A percentile compares a stretch with the other conserved stretches of the same genome.
Conservation (phyloP, 2,797 vertebrate genomes). For the Heterohyrax brucei region DNA sequence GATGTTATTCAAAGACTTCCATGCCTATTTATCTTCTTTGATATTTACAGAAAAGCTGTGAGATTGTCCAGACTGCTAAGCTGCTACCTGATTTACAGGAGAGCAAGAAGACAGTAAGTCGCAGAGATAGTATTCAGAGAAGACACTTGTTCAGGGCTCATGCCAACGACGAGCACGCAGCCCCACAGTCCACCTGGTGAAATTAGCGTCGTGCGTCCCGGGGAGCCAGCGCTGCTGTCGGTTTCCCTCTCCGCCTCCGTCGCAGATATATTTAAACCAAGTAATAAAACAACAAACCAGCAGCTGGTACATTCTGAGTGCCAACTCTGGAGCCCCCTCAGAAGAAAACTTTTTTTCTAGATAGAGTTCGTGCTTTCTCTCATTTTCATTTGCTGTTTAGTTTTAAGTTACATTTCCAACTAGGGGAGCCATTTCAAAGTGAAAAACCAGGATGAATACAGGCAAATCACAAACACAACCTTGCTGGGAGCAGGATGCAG, state of each 20-base stretch:
- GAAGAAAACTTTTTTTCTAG: slow-evolving; percentile 84
- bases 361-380: slow-evolving; percentile 55
- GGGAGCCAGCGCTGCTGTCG: slow-evolving; percentile 86
- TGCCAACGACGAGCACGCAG: slow-evolving; percentile 61
- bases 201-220: slow-evolving; percentile 78
- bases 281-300: slow-evolving; percentile 86
- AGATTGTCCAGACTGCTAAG: not conserved
- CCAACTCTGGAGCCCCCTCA: slow-evolving; percentile 80
- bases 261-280: slow-evolving; percentile 88
- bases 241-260: slow-evolving; percentile 84
- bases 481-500: slow-evolving; percentile 75
- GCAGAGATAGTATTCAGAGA: not conserved
- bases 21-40: not conserved
- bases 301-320: slow-evolving; percentile 85
- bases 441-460: slow-evolving; percentile 71
- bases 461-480: slow-evolving; percentile 79
- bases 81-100: not conserved
- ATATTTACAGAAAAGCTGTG: not conserved
- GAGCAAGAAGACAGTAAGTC: not conserved
- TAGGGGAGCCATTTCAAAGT: slow-evolving; percentile 83
- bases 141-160: slow-evolving; percentile 20
- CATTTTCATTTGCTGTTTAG: slow-evolving; percentile 81
- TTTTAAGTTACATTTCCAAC: slow-evolving; percentile 84
- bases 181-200: slow-evolving; percentile 44
- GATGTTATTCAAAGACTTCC: not conserved